Base-by-base conservation (phyloP, 2,888 invertebrate species). In the Tricholauxania praeusta region DNA sequence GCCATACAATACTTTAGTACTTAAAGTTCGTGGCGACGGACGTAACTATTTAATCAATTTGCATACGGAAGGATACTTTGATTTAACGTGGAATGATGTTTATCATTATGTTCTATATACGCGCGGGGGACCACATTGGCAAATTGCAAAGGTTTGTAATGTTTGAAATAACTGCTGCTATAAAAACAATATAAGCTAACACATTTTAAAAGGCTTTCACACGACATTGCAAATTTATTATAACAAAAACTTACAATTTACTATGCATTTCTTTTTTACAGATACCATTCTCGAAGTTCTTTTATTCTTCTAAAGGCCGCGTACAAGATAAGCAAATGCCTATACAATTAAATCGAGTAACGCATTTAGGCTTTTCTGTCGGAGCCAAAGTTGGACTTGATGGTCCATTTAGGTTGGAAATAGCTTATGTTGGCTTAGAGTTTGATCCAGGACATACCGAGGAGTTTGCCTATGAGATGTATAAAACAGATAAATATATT, bases 101-200 rank as follows among this genome's bases (percentile, higher is more conserved):
- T 96, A 93, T 85, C 92, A 93, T 81, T 98, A 93, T 87, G 91
- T 93, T 0, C 88, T 99, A 6, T 96, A 92, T 84, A 99, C 99
- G 0, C 91, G 98, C 87, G 99, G 99, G 53, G 98, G 99, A 0
- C 99, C 99, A 0, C 98, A 99, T 85, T 99, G 99, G 99, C 99
- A 99, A 89, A 88, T 92, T 75, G 91, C 93, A 39, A 95, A 93
- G 90, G 95, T 95, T 87, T 17, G 49, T 53, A 55, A 10, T 3
- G 8, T 63, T 39, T 17, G 7, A 60, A 12, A 39, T 39, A 10
- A 39, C 39, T 7, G 10, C 39, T 7, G 39, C 7, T 65, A 51
- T 39, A 10, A 39, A 10, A 10, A 10, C 10, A 39, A 52, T 19
- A 32, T 5, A 12, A 39, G 51, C 19, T 2, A 14, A 52, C 12